Evolutionary conservation across 2,888 invertebrate species (phyloP).

Genomic region (Sussaba pulchella): DNA sequence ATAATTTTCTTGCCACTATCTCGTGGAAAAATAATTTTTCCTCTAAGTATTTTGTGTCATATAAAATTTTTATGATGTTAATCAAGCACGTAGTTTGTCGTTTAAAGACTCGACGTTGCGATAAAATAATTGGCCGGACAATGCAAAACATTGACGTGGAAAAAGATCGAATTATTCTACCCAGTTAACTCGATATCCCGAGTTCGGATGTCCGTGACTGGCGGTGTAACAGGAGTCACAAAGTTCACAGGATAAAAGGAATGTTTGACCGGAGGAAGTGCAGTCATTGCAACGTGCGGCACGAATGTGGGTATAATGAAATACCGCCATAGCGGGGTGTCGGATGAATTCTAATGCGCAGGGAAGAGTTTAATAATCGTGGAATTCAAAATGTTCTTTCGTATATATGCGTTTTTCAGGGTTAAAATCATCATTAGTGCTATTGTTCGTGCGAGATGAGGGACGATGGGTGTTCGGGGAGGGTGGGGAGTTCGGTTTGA

Average conservation of each 20-base stretch:
- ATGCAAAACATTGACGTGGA: constrained; percentile 15
- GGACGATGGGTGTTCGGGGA: too few relatives aligned
- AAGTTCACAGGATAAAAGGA: constrained; percentile 8
- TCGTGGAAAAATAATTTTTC: constrained; percentile 11
- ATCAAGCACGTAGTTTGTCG: too few relatives aligned
- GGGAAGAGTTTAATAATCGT: background rate
- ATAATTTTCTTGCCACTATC: too few relatives aligned
- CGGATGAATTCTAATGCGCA: constrained; percentile 9
- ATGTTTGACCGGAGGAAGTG: background rate
- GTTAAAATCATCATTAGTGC: too few relatives aligned
- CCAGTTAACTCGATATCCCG: constrained; percentile 11
- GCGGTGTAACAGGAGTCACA: constrained; percentile 24
- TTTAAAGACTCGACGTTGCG: background rate
- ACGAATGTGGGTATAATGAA: constrained; percentile 32
- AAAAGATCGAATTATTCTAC: constrained; percentile 19
- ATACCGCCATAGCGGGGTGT: constrained; percentile 3
- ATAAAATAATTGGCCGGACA: background rate
- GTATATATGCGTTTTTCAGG: background rate
- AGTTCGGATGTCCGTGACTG: constrained; percentile 20
- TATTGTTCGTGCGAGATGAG: too few relatives aligned
- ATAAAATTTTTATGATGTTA: too few relatives aligned
- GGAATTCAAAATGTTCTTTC: constrained; percentile 5
- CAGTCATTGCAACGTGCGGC: background rate
- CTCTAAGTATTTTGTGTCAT: too few relatives aligned
- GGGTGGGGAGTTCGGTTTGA: too few relatives aligned